These are phyloP conservation scores for Tenebrosternarchus preto DNA, from an alignment of 2,113 vertebrate species.

Conservation along the genomic window DNA sequence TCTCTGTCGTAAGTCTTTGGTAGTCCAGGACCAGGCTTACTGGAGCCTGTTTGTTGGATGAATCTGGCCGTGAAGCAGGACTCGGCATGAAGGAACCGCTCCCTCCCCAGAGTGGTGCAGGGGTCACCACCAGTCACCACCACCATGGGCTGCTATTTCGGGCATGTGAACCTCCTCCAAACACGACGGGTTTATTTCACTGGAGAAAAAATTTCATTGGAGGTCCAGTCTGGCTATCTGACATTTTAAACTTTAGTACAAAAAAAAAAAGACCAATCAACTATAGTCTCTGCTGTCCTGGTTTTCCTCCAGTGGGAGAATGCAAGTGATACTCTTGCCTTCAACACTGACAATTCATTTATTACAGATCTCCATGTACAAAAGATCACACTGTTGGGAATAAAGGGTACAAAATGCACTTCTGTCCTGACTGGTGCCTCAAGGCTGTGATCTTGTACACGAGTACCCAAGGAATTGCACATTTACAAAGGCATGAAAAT, in stretches of 20 bases:
- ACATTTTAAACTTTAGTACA: conserved; percentile 38
- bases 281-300: neutral
- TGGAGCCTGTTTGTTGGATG: neutral
- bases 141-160: neutral
- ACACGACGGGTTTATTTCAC: conserved; percentile 35
- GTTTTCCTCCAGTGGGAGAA: conserved; percentile 37
- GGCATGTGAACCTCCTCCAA: conserved; percentile 22
- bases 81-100: neutral
- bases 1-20: neutral
- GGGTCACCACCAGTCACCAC: neutral
- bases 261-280: conserved; percentile 22
- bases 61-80: no score
- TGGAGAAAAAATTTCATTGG: conserved; percentile 4
- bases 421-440: conserved; percentile 64
- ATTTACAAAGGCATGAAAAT: conserved; percentile 73
- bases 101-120: neutral
- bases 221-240: conserved; percentile 6
- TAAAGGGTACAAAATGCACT: conserved; percentile 60
- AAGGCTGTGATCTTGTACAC: conserved; percentile 58
- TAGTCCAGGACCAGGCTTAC: neutral
- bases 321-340: conserved; percentile 20
- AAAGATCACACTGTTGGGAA: conserved; percentile 51
- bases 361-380: conserved; percentile 54
- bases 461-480: conserved; percentile 74
- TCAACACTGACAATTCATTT: conserved; percentile 56